Evolutionary conservation across 37 sponge, comb jelly and placozoan species (phyloP).

Genomic region (Amphimedon queenslandica): DNA sequence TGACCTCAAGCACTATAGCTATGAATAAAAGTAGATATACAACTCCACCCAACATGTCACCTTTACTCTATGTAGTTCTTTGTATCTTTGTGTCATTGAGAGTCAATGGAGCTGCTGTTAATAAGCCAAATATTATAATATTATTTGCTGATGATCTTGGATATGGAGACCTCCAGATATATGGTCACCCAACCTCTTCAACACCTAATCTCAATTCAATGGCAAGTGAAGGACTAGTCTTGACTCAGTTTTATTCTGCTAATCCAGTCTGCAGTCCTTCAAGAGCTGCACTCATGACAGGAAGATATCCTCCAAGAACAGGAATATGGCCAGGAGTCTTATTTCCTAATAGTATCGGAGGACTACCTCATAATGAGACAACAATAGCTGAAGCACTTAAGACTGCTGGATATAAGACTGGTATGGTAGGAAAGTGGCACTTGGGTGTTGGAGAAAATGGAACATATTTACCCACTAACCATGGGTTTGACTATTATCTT

Average conservation of each 20-base stretch:
- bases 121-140: slow-evolving; percentile 69
- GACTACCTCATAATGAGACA: slow-evolving; percentile 69
- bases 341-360: slow-evolving; percentile 32
- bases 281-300: slow-evolving; percentile 66
- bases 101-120: no score
- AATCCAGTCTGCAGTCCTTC: slow-evolving; percentile 75
- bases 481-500: slow-evolving; percentile 82
- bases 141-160: slow-evolving; percentile 82
- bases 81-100: no score
- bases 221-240: slow-evolving; percentile 58
- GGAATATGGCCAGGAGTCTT: slow-evolving; percentile 76
- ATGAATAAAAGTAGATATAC: no score
- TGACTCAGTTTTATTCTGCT: slow-evolving; percentile 56
- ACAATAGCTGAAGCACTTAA: slow-evolving; percentile 72
- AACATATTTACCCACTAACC: slow-evolving; percentile 65
- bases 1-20: no score
- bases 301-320: slow-evolving; percentile 62
- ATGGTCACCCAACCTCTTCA: slow-evolving; percentile 75
- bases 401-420: slow-evolving; percentile 60
- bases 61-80: no score
- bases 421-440: slow-evolving; percentile 88
- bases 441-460: slow-evolving; percentile 62
- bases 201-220: slow-evolving; percentile 71
- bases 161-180: slow-evolving; percentile 57
- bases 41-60: no score